Evolutionary conservation across 2,113 vertebrate genomes (phyloP), one percentile per base, ranked within the genome.

Genomic region (Anolis carolinensis): DNA sequence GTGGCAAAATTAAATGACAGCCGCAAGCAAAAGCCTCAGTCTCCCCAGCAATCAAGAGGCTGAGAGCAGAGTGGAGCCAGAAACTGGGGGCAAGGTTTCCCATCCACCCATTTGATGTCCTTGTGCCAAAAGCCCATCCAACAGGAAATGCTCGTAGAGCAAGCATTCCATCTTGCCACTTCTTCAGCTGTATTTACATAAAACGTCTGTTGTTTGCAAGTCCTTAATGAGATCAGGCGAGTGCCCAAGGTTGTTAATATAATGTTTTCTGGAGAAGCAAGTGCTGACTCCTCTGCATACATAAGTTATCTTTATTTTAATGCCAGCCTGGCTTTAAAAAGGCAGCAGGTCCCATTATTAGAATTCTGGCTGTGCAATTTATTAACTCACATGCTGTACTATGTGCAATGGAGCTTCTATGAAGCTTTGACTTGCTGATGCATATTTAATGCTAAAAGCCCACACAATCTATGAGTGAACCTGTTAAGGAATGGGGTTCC

Each of bases 261-360:
- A 25, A 36, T 30, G 70, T 84, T 80, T 88, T 21, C 55, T 81
- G 63, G 67, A 84, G 52, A 71, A 87, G 32, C 52, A 78, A 86
- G 36, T 48, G 84, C 76, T 5, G 8, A 79, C 4, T 44, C 84
- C 76, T 82, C 78, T 83, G 78, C 83, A 79, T 39, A 39, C 79
- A 76, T 82, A 79, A n/a, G 32, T 84, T 84, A 90, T 79, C 68
- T 81, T 36, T 14, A 87, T 77, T 77, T 87, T 81, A 89, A 48
- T 88, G 71, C 76, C 85, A 76, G 30, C 74, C 89, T 90, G 65
- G 20, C 68, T 34, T 90, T 86, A 81, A 93, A 91, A 87, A 92
- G 80, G 84, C 89, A 87, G 32, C 85, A 70, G 5, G 71, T 89
- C 34, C 88, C 81, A n/a, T 90, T 89, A 85, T 87, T 83, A 85